Conservation (phyloP, 2,888 invertebrate genomes). For the Allophyes oxyacanthae region DNA sequence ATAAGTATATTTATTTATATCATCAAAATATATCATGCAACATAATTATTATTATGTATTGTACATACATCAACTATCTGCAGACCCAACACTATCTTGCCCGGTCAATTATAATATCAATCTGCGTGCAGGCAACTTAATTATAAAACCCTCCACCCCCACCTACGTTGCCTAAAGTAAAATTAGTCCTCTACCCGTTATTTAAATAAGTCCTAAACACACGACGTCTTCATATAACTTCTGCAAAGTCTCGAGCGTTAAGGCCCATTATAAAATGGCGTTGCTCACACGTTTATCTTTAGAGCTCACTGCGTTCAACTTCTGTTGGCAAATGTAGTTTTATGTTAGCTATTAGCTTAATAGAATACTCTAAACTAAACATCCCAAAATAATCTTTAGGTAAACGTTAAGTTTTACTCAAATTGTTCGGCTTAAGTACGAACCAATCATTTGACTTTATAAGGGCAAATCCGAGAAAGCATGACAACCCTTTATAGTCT, state of each 20-base stretch:
- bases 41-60: too few species aligned
- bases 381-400: conserved; percentile 4
- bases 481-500: too few species aligned
- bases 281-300: conserved; percentile 36
- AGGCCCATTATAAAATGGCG: conserved; percentile 42
- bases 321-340: conserved; percentile 22
- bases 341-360: conserved; percentile 9
- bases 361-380: conserved; percentile 1
- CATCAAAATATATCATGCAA: too few species aligned
- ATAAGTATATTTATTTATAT: too few species aligned
- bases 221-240: conserved; percentile 20
- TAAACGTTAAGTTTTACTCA: background rate
- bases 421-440: too few species aligned
- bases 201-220: conserved; percentile 18
- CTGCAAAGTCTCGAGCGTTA: conserved; percentile 28
- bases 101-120: conserved; percentile 25
- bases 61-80: too few species aligned
- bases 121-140: conserved; percentile 29
- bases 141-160: conserved; percentile 15
- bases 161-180: background rate
- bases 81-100: conserved; percentile 4
- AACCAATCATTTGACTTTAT: too few species aligned
- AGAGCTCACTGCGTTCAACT: conserved; percentile 29
- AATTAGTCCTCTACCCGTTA: background rate
- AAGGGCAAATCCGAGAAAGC: too few species aligned